Conservation (phyloP, 1,140 invertebrate genomes). For the Octopus sinensis region DNA sequence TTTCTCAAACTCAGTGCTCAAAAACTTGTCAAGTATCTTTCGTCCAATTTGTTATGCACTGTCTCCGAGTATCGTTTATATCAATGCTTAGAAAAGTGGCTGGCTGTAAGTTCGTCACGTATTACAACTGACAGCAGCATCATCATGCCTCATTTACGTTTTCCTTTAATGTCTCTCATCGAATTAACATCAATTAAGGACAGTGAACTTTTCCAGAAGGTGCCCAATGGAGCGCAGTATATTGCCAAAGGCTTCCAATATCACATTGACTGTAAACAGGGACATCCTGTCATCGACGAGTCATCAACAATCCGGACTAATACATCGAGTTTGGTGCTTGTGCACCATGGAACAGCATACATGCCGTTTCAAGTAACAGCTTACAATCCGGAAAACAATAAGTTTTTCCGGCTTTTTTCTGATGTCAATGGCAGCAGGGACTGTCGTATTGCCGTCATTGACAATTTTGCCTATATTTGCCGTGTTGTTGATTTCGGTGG, state of each 20-base stretch:
- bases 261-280: slow-evolving; percentile 45
- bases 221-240: slow-evolving; percentile 36
- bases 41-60: slow-evolving; percentile 38
- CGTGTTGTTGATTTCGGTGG: slow-evolving; percentile 55
- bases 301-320: slow-evolving; percentile 40
- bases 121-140: slow-evolving; percentile 31
- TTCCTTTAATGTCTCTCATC: slow-evolving; percentile 48
- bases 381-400: slow-evolving; percentile 41
- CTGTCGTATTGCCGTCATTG: slow-evolving; percentile 46
- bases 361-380: slow-evolving; percentile 54
- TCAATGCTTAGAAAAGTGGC: slow-evolving; percentile 48
- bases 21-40: slow-evolving; percentile 40
- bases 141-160: slow-evolving; percentile 43
- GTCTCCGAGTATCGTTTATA: slow-evolving; percentile 64
- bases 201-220: slow-evolving; percentile 45
- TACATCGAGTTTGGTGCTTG: slow-evolving; percentile 42
- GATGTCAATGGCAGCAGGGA: slow-evolving; percentile 53
- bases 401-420: slow-evolving; percentile 49
- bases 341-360: slow-evolving; percentile 50
- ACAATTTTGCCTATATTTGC: slow-evolving; percentile 54
- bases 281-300: slow-evolving; percentile 49
- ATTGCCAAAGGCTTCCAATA: slow-evolving; percentile 47
- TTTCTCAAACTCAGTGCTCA: slow-evolving; percentile 48
- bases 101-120: slow-evolving; percentile 35
- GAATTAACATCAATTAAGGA: slow-evolving; percentile 41